phyloP scores from a whole-genome alignment of 2,797 vertebrate genomes.

The Phoebastria nigripes region DNA sequence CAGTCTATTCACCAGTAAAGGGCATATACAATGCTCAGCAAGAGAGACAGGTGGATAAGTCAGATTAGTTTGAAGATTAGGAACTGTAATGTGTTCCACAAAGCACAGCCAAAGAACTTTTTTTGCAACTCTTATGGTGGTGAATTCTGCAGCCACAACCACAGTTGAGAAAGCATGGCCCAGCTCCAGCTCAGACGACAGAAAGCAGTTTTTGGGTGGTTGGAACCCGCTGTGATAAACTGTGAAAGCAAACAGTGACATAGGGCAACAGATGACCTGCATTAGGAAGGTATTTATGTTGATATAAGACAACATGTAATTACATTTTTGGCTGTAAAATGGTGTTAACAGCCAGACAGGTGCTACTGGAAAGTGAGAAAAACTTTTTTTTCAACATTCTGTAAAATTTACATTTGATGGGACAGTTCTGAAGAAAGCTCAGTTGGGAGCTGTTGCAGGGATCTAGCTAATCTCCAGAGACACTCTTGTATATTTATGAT shows the following conservation, averaged over 20 bases:
- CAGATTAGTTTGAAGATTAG: not conserved
- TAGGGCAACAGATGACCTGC: conserved; percentile 20
- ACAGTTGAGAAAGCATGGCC: conserved; percentile 9
- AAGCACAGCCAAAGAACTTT: not conserved
- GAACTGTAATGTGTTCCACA: not conserved
- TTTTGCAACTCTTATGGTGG: not conserved
- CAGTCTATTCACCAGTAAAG: not conserved
- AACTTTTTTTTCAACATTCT: not conserved
- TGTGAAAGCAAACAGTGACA: conserved; percentile 56
- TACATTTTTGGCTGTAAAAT: conserved; percentile 38
- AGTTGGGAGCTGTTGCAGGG: not conserved
- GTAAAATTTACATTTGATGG: conserved; percentile 15
- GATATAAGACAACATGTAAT: conserved; percentile 7
- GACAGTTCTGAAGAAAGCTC: not conserved
- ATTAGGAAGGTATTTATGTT: conserved; percentile 51
- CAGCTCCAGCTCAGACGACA: not conserved
- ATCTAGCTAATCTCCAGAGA: not conserved
- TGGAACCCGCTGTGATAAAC: conserved; percentile 33
- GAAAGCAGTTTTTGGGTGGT: conserved; percentile 37
- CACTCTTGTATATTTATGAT: not conserved
- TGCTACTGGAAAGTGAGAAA: conserved; percentile 45
- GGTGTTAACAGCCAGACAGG: conserved; percentile 44
- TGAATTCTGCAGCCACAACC: not conserved
- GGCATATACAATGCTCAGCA: not conserved
- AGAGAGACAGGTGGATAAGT: not conserved